Conservation (phyloP, 2,797 vertebrate genomes). For the Phaenicophaeus curvirostris region DNA sequence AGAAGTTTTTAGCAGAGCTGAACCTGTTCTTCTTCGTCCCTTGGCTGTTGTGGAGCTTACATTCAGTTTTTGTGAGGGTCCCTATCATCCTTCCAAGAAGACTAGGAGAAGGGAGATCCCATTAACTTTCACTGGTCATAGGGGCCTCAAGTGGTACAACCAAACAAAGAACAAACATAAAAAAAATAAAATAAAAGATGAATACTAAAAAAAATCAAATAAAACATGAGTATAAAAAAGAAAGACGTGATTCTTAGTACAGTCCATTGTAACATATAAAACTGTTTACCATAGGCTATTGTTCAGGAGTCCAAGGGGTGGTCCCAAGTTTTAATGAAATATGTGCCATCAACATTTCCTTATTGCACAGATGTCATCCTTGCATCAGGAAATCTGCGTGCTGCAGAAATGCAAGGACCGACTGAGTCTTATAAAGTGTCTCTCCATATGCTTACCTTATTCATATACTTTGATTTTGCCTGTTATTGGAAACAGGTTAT, state of each 20-base stretch:
- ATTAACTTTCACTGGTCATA: background rate
- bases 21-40: background rate
- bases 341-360: background rate
- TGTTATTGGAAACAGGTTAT: background rate
- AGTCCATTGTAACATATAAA: background rate
- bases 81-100: background rate
- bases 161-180: fast-evolving
- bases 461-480: background rate
- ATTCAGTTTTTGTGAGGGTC: background rate
- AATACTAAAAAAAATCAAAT: background rate
- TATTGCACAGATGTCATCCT: background rate
- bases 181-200: background rate
- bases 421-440: background rate
- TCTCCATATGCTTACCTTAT: background rate
- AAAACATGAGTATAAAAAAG: background rate
- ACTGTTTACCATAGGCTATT: background rate
- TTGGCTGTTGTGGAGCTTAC: fast-evolving
- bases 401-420: fast-evolving
- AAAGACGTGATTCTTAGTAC: background rate
- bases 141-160: background rate
- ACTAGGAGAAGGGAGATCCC: background rate
- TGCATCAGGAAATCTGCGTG: background rate
- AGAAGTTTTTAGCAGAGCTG: background rate
- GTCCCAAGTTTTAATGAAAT: background rate
- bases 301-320: background rate